phyloP scores from a whole-genome alignment of 2,797 vertebrate genomes.

The Enteromius viviparus region DNA sequence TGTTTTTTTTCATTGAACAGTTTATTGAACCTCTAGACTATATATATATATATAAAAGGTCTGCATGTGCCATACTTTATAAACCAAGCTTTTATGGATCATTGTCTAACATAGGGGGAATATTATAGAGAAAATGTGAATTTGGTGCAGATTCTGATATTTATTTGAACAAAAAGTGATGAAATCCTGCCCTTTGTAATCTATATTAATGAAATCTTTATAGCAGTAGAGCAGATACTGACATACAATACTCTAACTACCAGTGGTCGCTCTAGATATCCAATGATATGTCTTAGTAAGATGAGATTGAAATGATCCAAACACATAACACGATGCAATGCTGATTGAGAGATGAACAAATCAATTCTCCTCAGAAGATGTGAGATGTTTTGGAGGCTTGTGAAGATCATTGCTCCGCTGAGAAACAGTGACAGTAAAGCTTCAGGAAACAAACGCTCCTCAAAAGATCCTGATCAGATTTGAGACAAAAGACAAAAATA shows the following conservation, averaged over 20 bases:
- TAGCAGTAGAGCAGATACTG: background rate
- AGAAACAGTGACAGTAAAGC: background rate
- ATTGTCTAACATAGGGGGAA: background rate
- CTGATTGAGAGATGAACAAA: background rate
- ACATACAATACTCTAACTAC: background rate
- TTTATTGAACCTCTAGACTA: background rate
- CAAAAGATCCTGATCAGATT: background rate
- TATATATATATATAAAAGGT: background rate
- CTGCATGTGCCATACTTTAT: background rate
- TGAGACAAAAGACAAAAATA: background rate
- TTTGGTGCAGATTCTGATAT: background rate
- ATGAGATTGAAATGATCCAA: background rate
- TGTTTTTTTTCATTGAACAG: background rate
- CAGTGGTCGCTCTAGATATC: background rate
- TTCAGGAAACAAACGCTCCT: background rate
- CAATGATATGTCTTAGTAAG: background rate
- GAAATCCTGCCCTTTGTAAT: background rate
- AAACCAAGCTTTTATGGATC: background rate
- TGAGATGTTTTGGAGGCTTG: background rate
- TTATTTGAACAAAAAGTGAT: background rate
- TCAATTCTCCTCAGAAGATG: background rate
- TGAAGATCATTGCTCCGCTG: too few species aligned
- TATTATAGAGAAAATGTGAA: background rate
- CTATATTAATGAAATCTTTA: background rate
- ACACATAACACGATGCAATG: background rate